A percentile compares a stretch with the other conserved stretches of the same genome.
Evolutionary conservation across 2,797 vertebrate species (phyloP).

Genomic region (Sebastes aleutianus): DNA sequence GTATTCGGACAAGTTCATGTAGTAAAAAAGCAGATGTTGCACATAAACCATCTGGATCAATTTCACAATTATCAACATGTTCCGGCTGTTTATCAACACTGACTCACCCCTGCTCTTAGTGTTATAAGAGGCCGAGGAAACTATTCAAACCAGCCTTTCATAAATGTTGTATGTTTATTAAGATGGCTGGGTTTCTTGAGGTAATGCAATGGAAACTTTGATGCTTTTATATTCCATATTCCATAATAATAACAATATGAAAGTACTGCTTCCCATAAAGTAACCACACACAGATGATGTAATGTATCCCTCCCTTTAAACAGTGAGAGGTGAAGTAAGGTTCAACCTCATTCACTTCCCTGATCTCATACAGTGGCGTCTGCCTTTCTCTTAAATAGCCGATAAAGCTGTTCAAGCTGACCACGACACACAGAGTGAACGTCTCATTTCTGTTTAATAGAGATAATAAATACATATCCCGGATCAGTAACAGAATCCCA

Average conservation of each 20-base stretch:
- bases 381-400: not conserved
- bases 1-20: not conserved
- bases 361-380: not conserved
- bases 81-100: not conserved
- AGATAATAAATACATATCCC: not conserved
- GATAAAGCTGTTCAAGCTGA: not conserved
- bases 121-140: not conserved
- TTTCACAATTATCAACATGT: not conserved
- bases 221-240: not conserved
- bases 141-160: not conserved
- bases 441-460: not conserved
- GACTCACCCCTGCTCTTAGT: not conserved
- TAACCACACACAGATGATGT: not conserved
- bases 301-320: not conserved
- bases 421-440: not conserved
- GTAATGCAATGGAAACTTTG: not conserved
- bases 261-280: conserved; percentile 9
- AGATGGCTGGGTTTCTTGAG: not conserved
- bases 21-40: not conserved
- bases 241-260: not conserved
- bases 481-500: not conserved
- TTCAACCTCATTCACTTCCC: not conserved
- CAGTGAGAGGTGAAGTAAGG: conserved; percentile 1
- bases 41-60: not conserved
- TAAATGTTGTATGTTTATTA: conserved; percentile 31